Conservation (phyloP, 2,888 invertebrate genomes). For the Crepidodera aurea region DNA sequence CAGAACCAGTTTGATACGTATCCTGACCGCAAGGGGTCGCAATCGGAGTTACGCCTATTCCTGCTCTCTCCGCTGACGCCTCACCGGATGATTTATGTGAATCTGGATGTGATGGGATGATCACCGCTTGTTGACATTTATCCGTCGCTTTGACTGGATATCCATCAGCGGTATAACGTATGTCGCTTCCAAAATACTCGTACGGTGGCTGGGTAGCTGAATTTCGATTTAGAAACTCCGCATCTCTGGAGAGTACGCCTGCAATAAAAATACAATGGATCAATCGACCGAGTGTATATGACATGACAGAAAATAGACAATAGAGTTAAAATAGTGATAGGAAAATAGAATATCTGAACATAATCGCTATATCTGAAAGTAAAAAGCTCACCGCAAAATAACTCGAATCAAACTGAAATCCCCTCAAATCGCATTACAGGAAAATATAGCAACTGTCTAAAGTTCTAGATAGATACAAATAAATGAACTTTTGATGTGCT, state of each 20-base stretch:
- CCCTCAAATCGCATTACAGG: too few species aligned
- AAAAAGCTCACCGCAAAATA: too few species aligned
- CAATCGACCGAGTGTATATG: conserved; percentile 11
- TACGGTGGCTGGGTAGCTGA: conserved; percentile 59
- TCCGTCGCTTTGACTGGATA: conserved; percentile 69
- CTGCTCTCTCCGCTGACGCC: conserved; percentile 21
- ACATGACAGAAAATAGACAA: conserved; percentile 7
- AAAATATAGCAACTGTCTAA: too few species aligned
- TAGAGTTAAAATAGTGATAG: too few species aligned
- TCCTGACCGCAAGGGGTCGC: conserved; percentile 19
- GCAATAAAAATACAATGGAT: conserved; percentile 29
- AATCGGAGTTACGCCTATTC: background rate
- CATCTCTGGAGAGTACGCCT: conserved; percentile 69
- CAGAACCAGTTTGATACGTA: background rate
- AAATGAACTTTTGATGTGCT: too few species aligned
- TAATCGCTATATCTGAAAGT: too few species aligned
- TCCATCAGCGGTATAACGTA: conserved; percentile 82
- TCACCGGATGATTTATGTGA: conserved; percentile 41
- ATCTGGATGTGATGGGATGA: conserved; percentile 56
- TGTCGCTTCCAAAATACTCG: conserved; percentile 67
- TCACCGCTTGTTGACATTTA: conserved; percentile 60
- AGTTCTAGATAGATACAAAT: too few species aligned
- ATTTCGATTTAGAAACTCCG: conserved; percentile 66
- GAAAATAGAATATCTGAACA: too few species aligned
- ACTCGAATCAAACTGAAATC: too few species aligned